Base-by-base conservation (phyloP, 2,888 invertebrate species). In the Xestia xanthographa region DNA sequence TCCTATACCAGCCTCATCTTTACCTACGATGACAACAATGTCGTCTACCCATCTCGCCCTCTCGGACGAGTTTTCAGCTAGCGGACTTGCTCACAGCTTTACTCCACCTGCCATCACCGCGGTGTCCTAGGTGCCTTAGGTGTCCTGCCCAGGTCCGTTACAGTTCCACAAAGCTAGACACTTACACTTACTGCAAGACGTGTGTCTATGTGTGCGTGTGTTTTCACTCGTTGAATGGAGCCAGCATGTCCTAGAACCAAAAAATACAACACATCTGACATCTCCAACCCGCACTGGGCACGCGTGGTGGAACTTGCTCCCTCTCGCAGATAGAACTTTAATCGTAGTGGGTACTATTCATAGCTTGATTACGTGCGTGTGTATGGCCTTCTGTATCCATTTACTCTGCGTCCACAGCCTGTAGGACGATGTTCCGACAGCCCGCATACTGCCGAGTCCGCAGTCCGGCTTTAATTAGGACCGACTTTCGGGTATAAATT, bases 391-490 rank as follows among this genome's bases (percentile, higher is more conserved):
- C 75, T 75, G 82, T n/a, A 22, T 5, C 9, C 43, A 34, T 66
- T 9, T 50, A 50, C 0, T 82, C 14, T 60, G 9, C 66, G 48
- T 2, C 14, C 6, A 22, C 29, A 20, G 82, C 26, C 11, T 60
- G 77, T 76, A 63, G 75, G 73, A 70, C 62, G 50, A 66, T 81
- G 83, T 80, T 81, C 73, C 77, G 85, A 81, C 80, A 84, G 86
- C 82, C 75, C 78, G 83, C 83, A 86, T 85, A 82, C 82, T 81
- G 89, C 88, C 75, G 83, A 87, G 82, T 88, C 83, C 81, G 84
- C 86, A 83, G 82, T 83, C 78, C 85, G 60, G 81, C 85, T 89
- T 92, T 93, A 93, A 93, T 93, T 93, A 93, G 91, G 86, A 85
- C 89, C 79, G 89, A 90, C 91, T 90, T 88, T 89, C 78, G 88